These are phyloP conservation scores for Gymnocephalus cernua DNA, from an alignment of 2,113 vertebrate genomes.

Conservation along the genomic window DNA sequence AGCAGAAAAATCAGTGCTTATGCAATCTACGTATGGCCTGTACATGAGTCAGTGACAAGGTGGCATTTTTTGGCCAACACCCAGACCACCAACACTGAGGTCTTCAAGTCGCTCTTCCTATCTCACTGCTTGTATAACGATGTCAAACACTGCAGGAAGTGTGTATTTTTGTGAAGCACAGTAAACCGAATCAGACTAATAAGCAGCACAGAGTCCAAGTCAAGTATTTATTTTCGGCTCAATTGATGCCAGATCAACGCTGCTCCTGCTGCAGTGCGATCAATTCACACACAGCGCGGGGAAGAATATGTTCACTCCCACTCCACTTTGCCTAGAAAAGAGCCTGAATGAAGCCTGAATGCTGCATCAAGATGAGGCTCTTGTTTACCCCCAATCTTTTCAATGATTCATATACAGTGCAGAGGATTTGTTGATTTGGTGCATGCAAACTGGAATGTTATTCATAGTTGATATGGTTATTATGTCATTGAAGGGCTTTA, in stretches of 20 bases:
- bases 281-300: slow-evolving; percentile 24
- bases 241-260: not conserved
- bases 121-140: not conserved
- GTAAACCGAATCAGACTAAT: slow-evolving; percentile 6
- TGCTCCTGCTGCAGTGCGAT: slow-evolving; percentile 44
- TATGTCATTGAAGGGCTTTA: not conserved
- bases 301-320: slow-evolving; percentile 11
- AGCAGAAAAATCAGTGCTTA: slow-evolving; percentile 57
- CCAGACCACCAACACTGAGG: slow-evolving; percentile 9
- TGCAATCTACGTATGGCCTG: slow-evolving; percentile 34
- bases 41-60: slow-evolving; percentile 38
- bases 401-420: slow-evolving; percentile 31
- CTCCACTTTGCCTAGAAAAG: not conserved
- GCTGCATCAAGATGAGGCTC: slow-evolving; percentile 21
- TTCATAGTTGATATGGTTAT: not conserved
- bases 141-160: not conserved
- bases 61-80: slow-evolving; percentile 29
- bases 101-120: not conserved
- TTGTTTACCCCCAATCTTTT: slow-evolving; percentile 30
- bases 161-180: not conserved
- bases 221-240: slow-evolving; percentile 27
- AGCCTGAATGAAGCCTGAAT: slow-evolving; percentile 3
- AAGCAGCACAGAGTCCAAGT: not conserved
- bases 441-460: not conserved
- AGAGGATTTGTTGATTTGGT: not conserved